Evolutionary conservation across 64 coral and sea anemone species (phyloP).

Genomic region (Porites lutea): DNA sequence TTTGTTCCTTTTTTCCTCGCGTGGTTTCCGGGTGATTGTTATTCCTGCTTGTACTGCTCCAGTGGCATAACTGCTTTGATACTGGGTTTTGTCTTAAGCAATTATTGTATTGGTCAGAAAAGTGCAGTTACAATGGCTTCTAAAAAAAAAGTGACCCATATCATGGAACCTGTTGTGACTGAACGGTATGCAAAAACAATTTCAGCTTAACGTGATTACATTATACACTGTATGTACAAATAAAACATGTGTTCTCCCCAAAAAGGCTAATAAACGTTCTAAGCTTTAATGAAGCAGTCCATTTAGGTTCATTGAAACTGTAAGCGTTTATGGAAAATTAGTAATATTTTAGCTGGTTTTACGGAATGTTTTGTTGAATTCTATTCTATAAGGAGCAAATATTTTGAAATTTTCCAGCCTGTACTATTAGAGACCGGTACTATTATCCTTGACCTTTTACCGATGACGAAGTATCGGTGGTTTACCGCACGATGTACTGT

Average conservation of each 20-base stretch:
- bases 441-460: not conserved
- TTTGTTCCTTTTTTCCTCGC: constrained; percentile 25
- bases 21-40: constrained; percentile 62
- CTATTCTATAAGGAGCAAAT: too few relatives aligned
- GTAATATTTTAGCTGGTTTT: too few relatives aligned
- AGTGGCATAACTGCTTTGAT: not conserved
- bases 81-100: not conserved
- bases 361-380: too few relatives aligned
- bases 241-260: not conserved
- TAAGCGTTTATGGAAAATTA: not conserved
- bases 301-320: too few relatives aligned
- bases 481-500: not conserved
- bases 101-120: not conserved
- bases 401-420: too few relatives aligned
- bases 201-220: not conserved
- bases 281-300: not conserved
- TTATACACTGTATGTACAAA: not conserved
- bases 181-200: not conserved
- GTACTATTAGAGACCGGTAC: too few relatives aligned
- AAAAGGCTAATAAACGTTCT: not conserved
- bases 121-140: not conserved
- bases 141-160: not conserved
- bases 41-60: constrained; percentile 26
- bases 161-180: not conserved
- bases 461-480: not conserved